Conservation (phyloP, 1,140 invertebrate genomes). For the Trypoxylus dichotomus region DNA sequence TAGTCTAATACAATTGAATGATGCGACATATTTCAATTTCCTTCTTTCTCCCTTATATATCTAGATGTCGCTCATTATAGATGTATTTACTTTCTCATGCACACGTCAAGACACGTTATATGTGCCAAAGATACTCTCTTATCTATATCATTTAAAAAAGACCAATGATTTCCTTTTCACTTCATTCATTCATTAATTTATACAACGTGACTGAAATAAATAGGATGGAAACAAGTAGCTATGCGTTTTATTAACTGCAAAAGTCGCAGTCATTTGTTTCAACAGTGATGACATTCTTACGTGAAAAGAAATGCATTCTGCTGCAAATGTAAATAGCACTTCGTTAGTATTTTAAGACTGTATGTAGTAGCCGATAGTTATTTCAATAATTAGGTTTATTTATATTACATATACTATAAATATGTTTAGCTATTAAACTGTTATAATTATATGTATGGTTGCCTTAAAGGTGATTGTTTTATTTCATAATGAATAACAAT, state of each 20-base stretch:
- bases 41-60: no score
- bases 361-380: constrained; percentile 30
- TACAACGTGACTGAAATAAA: constrained; percentile 3
- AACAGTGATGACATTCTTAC: no score
- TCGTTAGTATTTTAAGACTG: constrained; percentile 27
- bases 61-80: no score
- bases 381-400: constrained; percentile 31
- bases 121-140: not conserved
- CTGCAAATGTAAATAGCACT: constrained; percentile 24
- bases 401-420: constrained; percentile 21
- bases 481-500: constrained; percentile 19
- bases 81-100: no score
- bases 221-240: not conserved
- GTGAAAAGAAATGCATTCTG: not conserved
- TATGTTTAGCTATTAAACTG: not conserved
- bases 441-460: constrained; percentile 10
- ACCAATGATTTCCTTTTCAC: no score
- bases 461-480: constrained; percentile 32
- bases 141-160: no score
- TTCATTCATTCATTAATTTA: not conserved
- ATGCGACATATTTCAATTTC: no score
- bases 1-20: no score
- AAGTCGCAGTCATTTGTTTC: no score
- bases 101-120: not conserved
- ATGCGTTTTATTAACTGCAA: no score